These are phyloP conservation scores for Synanthedon vespiformis DNA, from an alignment of 2,888 invertebrate species.

Conservation along the genomic window DNA sequence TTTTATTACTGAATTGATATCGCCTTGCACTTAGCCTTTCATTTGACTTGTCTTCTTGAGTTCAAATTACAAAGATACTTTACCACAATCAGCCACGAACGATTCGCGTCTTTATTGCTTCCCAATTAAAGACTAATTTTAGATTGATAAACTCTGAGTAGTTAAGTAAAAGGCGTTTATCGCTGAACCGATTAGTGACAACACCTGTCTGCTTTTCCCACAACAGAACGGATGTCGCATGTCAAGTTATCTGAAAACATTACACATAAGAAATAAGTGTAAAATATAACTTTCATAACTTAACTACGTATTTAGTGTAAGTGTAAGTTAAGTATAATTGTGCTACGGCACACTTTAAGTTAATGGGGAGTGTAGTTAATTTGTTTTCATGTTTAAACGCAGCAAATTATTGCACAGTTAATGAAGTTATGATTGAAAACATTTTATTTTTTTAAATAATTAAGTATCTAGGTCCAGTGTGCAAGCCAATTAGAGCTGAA, in stretches of 20 bases:
- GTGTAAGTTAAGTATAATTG: too few species aligned
- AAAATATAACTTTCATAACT: too few species aligned
- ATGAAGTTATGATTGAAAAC: too few species aligned
- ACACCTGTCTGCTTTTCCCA: constrained; percentile 66
- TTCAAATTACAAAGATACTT: constrained; percentile 1
- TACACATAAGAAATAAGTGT: constrained; percentile 3
- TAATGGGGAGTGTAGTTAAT: too few species aligned
- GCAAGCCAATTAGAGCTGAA: too few species aligned
- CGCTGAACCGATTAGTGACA: constrained; percentile 44
- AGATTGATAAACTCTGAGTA: constrained; percentile 5
- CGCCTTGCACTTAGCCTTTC: constrained; percentile 39
- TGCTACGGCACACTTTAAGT: too few species aligned
- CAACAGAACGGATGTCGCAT: constrained; percentile 52
- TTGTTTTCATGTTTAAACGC: too few species aligned
- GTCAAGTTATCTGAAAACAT: constrained; percentile 53
- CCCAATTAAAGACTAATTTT: constrained; percentile 8
- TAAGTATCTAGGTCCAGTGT: too few species aligned
- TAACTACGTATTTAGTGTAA: too few species aligned
- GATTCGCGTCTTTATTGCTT: background rate
- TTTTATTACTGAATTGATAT: constrained; percentile 47
- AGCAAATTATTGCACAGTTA: too few species aligned
- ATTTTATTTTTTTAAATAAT: too few species aligned
- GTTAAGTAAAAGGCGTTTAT: constrained; percentile 28
- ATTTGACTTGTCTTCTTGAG: constrained; percentile 21
- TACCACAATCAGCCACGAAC: constrained; percentile 7